Conservation (phyloP, 2,888 invertebrate genomes). For the Ennomos fuscantarius region DNA sequence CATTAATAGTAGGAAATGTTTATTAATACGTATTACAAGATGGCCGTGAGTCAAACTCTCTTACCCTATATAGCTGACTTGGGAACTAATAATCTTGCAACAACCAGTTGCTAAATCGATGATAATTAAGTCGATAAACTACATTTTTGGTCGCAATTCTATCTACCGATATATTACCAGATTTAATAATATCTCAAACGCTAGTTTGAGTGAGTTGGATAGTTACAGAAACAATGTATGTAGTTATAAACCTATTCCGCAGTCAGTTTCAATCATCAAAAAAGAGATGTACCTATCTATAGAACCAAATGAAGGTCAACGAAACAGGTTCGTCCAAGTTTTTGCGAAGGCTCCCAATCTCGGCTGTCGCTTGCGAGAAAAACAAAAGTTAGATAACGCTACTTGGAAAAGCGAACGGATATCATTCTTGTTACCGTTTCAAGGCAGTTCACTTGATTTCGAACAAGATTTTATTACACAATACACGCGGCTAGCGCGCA, state of each 20-base stretch:
- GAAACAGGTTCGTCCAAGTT: constrained; percentile 48
- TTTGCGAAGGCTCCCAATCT: constrained; percentile 53
- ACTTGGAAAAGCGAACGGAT: constrained; percentile 72
- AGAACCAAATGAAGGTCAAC: constrained; percentile 53
- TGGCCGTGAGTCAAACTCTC: constrained; percentile 32
- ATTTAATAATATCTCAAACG: too few relatives aligned
- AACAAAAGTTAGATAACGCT: constrained; percentile 65
- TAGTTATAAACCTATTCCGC: too few relatives aligned
- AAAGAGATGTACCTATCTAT: constrained; percentile 25
- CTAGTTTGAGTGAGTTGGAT: too few relatives aligned
- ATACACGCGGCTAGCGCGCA: constrained; percentile 60
- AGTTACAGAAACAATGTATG: too few relatives aligned
- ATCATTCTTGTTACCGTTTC: constrained; percentile 71
- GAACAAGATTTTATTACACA: constrained; percentile 76
- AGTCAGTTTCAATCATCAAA: constrained; percentile 1
- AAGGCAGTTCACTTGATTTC: constrained; percentile 76
- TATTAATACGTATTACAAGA: constrained; percentile 44
- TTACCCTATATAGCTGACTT: constrained; percentile 14
- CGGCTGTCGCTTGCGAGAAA: constrained; percentile 46
- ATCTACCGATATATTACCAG: too few relatives aligned
- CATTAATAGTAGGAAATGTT: constrained; percentile 49
- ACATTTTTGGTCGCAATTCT: constrained; percentile 5
- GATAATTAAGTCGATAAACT: constrained; percentile 3
- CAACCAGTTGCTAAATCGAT: neutral
- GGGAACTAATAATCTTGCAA: constrained; percentile 10